Evolutionary conservation across 2,113 vertebrate species (phyloP), one percentile per base, ranked within the genome.

Genomic region (Abramis brama): DNA sequence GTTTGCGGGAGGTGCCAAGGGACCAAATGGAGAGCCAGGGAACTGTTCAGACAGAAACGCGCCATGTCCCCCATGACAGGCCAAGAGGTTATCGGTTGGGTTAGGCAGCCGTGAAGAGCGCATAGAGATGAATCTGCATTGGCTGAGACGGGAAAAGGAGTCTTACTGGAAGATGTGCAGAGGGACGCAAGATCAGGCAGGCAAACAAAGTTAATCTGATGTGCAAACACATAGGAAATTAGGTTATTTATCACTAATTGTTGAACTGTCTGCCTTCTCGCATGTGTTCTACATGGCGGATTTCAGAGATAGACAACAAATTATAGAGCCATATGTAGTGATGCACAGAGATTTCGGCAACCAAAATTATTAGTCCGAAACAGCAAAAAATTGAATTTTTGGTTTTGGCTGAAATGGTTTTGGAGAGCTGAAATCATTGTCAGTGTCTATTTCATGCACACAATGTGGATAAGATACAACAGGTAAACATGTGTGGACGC

Each of bases 1-100:
- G 43, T 79, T 79, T 13, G 21, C 55, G 74, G 13, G 23, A 50
- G 79, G 45, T 82, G 5, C 78, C 47, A 59, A 77, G 52, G 75
- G 66, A 77, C 68, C 25, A 55, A 60, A n/a, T 23, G 36, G 27
- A 74, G 57, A 10, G 68, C 39, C 47, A 52, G 62, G 57, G 66
- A 74, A 36, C 11, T 7, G 43, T 74, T 80, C 27, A 52, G 9
- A 62, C n/a, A 52, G 23, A 50, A 73, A 79, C 12, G 7, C 52
- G 1, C 23, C 77, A 62, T 62, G 33, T 55, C 57, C 33, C 52
- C 23, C 2, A 9, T 39, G 30, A 27, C 11, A 15, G 75, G 47
- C 60, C n/a, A 3, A 17, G 52, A 50, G 81, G 50, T 50, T 82
- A 82, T 82, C 62, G 0, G n/a, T 33, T 68, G 45, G 59, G 43